A percentile compares a stretch with the other conserved stretches of the same genome.
phyloP scores from a whole-genome alignment of 2,113 vertebrate species.

The Theristicus caerulescens region DNA sequence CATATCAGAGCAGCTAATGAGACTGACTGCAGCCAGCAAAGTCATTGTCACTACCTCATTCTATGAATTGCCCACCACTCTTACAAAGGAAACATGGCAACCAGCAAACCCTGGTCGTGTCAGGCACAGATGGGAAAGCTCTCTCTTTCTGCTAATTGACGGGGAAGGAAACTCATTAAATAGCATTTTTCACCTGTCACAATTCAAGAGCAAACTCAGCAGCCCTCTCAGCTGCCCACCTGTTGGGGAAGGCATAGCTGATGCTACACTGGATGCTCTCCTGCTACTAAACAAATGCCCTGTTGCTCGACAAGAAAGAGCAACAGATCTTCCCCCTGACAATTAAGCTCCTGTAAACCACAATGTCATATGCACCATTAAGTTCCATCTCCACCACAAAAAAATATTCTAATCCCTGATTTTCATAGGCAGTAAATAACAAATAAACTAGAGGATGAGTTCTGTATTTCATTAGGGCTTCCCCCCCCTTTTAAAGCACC shows the following conservation, averaged over 20 bases:
- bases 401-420: not conserved
- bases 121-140: conserved; percentile 52
- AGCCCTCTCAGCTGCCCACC: conserved; percentile 9
- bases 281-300: not conserved
- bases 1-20: not conserved
- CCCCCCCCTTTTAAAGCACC: not conserved
- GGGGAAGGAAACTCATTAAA: conserved; percentile 62
- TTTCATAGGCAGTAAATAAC: not conserved
- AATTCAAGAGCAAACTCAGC: conserved; percentile 19
- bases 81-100: conserved; percentile 19
- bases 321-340: not conserved
- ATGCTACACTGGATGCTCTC: not conserved
- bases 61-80: not conserved
- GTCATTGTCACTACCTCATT: not conserved
- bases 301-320: not conserved
- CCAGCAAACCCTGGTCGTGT: not conserved
- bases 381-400: not conserved
- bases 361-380: not conserved
- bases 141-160: conserved; percentile 47
- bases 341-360: not conserved
- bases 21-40: not conserved
- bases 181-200: conserved; percentile 53
- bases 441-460: not conserved
- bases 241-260: not conserved
- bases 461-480: not conserved